phyloP scores from a whole-genome alignment of 2,797 vertebrate species.

The Protosalanx chinensis region DNA sequence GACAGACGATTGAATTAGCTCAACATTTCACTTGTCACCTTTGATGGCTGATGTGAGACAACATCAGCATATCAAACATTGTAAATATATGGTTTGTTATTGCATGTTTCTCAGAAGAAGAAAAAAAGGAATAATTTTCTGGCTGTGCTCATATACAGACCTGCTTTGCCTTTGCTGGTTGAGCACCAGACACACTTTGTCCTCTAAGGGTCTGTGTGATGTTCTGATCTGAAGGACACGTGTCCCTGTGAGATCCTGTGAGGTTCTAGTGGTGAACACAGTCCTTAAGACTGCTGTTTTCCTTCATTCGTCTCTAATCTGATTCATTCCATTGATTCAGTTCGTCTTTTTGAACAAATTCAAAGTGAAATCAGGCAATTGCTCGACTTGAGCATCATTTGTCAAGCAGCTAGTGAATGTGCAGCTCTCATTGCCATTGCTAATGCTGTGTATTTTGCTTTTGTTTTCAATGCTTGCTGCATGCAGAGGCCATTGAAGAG shows the following conservation, averaged over 20 bases:
- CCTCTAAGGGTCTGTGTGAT: neutral
- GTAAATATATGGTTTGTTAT: neutral
- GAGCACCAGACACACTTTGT: neutral
- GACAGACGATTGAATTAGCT: conserved; percentile 10
- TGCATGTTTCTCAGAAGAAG: conserved; percentile 10
- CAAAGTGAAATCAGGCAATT: neutral
- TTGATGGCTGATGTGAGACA: conserved; percentile 11
- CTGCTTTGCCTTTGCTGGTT: conserved; percentile 6
- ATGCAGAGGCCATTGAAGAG: conserved; percentile 76
- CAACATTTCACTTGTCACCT: conserved; percentile 14
- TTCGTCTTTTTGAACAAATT: neutral
- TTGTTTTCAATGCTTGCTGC: conserved; percentile 73
- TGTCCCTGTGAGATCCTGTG: conserved; percentile 8
- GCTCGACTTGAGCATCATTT: conserved; percentile 2
- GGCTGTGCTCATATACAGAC: conserved; percentile 4
- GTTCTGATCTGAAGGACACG: neutral
- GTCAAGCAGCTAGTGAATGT: neutral
- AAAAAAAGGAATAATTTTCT: neutral
- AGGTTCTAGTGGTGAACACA: neutral
- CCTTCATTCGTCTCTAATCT: neutral
- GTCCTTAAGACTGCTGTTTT: neutral
- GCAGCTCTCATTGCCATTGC: conserved; percentile 28
- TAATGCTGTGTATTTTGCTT: conserved; percentile 69
- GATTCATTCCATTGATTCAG: neutral
- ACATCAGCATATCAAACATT: conserved; percentile 21